Conservation (phyloP, 2,888 invertebrate genomes). For the Diaprepes abbreviatus region DNA sequence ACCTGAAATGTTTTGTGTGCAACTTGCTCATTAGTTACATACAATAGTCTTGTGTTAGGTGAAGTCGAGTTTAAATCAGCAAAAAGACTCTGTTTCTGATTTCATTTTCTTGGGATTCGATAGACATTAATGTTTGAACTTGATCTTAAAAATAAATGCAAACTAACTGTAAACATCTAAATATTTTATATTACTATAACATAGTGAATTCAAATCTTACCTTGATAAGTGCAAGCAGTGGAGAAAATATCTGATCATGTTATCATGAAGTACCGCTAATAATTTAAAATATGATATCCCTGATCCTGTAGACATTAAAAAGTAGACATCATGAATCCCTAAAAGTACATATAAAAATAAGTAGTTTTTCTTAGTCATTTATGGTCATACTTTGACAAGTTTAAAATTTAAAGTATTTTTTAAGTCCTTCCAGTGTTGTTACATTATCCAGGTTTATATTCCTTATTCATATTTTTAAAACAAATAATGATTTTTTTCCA, state of each 20-base stretch:
- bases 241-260: conserved; percentile 93
- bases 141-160: too few species aligned
- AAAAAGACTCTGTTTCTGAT: conserved; percentile 83
- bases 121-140: too few species aligned
- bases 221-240: conserved; percentile 94
- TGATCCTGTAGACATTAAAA: conserved; percentile 98
- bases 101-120: conserved; percentile 90
- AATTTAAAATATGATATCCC: conserved; percentile 99
- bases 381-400: conserved; percentile 75
- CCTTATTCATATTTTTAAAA: too few species aligned
- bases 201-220: conserved; percentile 63
- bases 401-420: conserved; percentile 82
- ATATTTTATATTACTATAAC: too few species aligned
- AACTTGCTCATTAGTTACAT: conserved; percentile 97
- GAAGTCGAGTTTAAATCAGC: conserved; percentile 77
- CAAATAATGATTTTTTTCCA: too few species aligned
- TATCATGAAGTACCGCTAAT: conserved; percentile 86
- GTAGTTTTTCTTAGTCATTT: background rate
- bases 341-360: conserved; percentile 57
- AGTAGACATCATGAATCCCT: conserved; percentile 92
- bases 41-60: conserved; percentile 87
- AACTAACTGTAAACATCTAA: too few species aligned
- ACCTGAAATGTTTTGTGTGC: conserved; percentile 81
- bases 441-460: conserved; percentile 53
- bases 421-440: conserved; percentile 62